Conservation (phyloP, 2,113 vertebrate species). For the Otis tarda region DNA sequence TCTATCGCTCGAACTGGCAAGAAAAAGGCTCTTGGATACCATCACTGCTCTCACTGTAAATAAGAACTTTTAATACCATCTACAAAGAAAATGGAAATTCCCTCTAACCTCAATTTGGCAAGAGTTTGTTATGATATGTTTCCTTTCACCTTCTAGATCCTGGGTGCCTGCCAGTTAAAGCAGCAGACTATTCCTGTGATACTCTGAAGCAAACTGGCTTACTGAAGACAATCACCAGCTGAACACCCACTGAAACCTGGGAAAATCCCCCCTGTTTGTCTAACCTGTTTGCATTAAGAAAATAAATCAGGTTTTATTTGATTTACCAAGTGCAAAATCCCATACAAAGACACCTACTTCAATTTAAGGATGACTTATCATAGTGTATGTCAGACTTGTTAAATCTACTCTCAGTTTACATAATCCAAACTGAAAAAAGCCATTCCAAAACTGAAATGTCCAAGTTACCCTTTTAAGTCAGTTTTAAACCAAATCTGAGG, state of each 20-base stretch:
- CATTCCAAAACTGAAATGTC: background rate
- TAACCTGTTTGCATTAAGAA: background rate
- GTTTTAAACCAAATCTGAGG: background rate
- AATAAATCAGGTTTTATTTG: background rate
- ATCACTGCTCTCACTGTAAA: background rate
- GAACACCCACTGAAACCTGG: background rate
- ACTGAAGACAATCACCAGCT: background rate
- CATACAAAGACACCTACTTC: background rate
- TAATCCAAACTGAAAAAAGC: background rate
- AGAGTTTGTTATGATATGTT: background rate
- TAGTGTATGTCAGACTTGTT: background rate
- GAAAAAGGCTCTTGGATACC: background rate
- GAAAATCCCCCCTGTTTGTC: background rate
- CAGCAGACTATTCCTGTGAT: background rate
- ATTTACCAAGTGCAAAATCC: background rate
- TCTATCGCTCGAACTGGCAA: background rate
- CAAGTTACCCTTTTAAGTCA: background rate
- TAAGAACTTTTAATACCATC: background rate
- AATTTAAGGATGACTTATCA: background rate
- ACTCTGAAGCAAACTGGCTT: background rate
- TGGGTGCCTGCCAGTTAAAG: background rate
- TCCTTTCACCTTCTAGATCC: background rate
- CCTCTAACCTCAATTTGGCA: slow-evolving; percentile 16
- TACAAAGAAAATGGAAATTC: slow-evolving; percentile 6
- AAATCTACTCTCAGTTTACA: background rate